Evolutionary conservation across 2,113 vertebrate genomes (phyloP).

Genomic region (Lipophrys pholis): DNA sequence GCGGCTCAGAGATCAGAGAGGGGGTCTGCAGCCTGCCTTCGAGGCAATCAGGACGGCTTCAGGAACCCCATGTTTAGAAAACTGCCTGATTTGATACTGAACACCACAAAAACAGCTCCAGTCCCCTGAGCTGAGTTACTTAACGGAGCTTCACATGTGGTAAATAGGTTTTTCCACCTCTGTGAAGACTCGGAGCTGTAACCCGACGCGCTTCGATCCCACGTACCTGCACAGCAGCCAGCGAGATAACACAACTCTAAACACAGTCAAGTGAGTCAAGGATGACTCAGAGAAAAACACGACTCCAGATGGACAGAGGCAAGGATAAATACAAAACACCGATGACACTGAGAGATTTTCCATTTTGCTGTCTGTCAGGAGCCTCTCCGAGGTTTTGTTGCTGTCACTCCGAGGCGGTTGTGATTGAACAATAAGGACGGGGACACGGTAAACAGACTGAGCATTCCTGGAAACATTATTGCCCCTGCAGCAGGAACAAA

Average conservation of each 20-base stretch:
- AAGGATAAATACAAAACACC: slow-evolving; percentile 1
- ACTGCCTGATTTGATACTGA: not conserved
- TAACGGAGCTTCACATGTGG: not conserved
- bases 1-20: too few species aligned
- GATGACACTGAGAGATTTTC: not conserved
- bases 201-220: not conserved
- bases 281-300: slow-evolving; percentile 1
- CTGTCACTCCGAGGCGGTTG: not conserved
- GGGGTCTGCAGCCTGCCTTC: too few species aligned
- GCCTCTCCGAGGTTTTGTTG: not conserved
- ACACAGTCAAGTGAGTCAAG: slow-evolving; percentile 3
- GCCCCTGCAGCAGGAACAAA: not conserved
- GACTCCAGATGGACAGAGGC: slow-evolving; percentile 17
- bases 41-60: too few species aligned
- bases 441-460: not conserved
- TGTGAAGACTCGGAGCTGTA: not conserved
- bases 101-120: not conserved
- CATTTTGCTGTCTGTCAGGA: too few species aligned
- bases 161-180: not conserved
- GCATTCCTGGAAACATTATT: not conserved
- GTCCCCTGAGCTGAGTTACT: not conserved
- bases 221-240: not conserved
- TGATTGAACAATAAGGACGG: not conserved
- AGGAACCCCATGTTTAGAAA: not conserved
- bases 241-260: not conserved